Percentiles rank a stretch among this genome's conserved stretches.
Evolutionary conservation across 2,113 vertebrate genomes (phyloP).

Genomic region (Rhinolophus sinicus): DNA sequence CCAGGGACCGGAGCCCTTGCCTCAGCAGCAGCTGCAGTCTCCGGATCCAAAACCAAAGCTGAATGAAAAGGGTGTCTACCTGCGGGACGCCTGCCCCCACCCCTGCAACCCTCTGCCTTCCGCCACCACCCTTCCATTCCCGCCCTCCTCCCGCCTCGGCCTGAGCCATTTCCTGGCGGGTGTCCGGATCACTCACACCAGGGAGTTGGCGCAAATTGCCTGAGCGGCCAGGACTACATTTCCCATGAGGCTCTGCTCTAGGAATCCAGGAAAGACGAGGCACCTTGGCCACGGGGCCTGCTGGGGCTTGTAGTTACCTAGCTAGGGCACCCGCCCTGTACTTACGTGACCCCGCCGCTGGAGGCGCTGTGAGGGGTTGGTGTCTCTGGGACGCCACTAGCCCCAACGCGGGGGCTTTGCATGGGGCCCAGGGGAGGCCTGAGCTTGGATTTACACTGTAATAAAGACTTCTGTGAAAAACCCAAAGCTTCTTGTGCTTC

Average conservation of each 20-base stretch:
- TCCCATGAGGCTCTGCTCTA: constrained; percentile 69
- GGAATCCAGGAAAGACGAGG: constrained; percentile 25
- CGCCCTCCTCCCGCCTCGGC: background rate
- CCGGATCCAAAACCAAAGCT: constrained; percentile 83
- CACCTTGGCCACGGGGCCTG: constrained; percentile 8
- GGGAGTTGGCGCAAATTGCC: constrained; percentile 23
- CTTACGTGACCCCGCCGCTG: constrained; percentile 15
- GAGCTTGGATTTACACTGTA: constrained; percentile 82
- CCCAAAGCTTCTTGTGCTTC: constrained; percentile 62
- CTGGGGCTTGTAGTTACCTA: constrained; percentile 67
- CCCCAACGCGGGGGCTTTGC: constrained; percentile 66
- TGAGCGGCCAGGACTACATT: constrained; percentile 59
- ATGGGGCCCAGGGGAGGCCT: constrained; percentile 75
- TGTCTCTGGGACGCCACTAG: constrained; percentile 30
- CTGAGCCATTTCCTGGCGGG: constrained; percentile 25
- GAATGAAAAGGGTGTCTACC: constrained; percentile 75
- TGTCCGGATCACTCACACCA: background rate
- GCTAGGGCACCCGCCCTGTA: constrained; percentile 24
- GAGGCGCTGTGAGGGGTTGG: constrained; percentile 50
- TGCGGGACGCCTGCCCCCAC: constrained; percentile 42
- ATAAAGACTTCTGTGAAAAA: constrained; percentile 83
- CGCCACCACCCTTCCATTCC: background rate
- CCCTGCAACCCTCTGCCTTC: background rate
- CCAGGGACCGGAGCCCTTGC: constrained; percentile 76
- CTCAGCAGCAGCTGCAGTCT: constrained; percentile 67